phyloP scores from a whole-genome alignment of 2,797 vertebrate genomes.

The Xenentodon cancila region DNA sequence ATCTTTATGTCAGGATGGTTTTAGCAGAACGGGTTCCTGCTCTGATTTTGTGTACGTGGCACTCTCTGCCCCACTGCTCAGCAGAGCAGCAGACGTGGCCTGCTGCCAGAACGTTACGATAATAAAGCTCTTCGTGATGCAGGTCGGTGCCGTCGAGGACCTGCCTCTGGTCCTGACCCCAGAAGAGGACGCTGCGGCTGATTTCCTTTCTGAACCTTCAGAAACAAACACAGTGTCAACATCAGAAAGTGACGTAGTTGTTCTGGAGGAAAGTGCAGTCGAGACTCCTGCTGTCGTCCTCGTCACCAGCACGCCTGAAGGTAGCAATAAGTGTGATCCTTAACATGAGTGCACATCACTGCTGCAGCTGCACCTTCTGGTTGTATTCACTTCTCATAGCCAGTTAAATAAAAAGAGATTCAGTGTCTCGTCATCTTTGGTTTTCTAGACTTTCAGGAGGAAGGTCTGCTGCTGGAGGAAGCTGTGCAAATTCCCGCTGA shows the following conservation, averaged over 20 bases:
- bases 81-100: neutral
- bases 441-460: conserved; percentile 63
- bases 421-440: neutral
- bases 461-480: conserved; percentile 64
- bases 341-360: too few species aligned
- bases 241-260: conserved; percentile 48
- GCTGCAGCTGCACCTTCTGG: too few species aligned
- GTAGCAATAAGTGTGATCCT: conserved; percentile 50
- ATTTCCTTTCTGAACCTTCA: conserved; percentile 30
- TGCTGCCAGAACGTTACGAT: neutral
- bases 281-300: conserved; percentile 26
- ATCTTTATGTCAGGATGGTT: too few species aligned
- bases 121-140: conserved; percentile 59
- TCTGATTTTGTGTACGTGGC: too few species aligned
- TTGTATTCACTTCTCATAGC: too few species aligned
- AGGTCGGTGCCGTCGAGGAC: conserved; percentile 82
- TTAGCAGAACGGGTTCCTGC: too few species aligned
- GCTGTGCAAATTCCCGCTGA: conserved; percentile 39
- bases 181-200: conserved; percentile 39
- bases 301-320: conserved; percentile 30
- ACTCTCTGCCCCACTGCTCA: too few species aligned
- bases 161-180: conserved; percentile 56
- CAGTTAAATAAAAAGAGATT: too few species aligned
- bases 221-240: conserved; percentile 34
- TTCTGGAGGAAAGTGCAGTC: conserved; percentile 66